phyloP scores from a whole-genome alignment of 2,888 invertebrate genomes.

The Pseudanteris insignis region DNA sequence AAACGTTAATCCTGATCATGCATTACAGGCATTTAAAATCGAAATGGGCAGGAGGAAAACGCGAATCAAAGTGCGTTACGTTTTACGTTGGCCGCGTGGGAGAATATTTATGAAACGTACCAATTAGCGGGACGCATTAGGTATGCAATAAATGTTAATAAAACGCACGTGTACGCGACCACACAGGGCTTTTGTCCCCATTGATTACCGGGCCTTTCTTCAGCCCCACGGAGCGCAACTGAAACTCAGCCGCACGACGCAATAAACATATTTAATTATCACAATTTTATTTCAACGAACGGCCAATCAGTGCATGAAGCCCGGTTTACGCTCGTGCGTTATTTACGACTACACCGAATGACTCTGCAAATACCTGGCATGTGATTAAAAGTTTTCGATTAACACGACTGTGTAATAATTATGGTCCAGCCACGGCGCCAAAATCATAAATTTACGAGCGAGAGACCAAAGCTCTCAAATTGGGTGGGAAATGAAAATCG shows the following conservation, averaged over 20 bases:
- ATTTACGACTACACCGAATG: slow-evolving; percentile 40
- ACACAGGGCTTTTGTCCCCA: slow-evolving; percentile 11
- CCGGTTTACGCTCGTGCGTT: slow-evolving; percentile 40
- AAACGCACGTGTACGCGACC: slow-evolving; percentile 8
- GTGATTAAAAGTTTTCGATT: slow-evolving; percentile 58
- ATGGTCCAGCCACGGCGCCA: slow-evolving; percentile 34
- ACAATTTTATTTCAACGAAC: slow-evolving; percentile 34
- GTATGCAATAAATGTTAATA: slow-evolving; percentile 15
- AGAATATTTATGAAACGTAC: slow-evolving; percentile 9
- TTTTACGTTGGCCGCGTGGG: too few relatives aligned
- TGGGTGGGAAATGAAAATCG: slow-evolving; percentile 42
- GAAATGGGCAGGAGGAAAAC: too few relatives aligned
- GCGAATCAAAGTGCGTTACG: too few relatives aligned
- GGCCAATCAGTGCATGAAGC: slow-evolving; percentile 35
- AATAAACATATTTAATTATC: slow-evolving; percentile 37
- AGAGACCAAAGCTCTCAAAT: slow-evolving; percentile 40
- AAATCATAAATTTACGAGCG: slow-evolving; percentile 47
- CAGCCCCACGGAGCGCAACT: slow-evolving; percentile 3
- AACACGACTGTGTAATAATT: slow-evolving; percentile 50
- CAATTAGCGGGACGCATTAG: slow-evolving; percentile 6
- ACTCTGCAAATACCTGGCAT: slow-evolving; percentile 47
- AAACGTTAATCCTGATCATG: too few relatives aligned
- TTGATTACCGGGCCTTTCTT: slow-evolving; percentile 19
- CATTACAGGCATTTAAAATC: too few relatives aligned
- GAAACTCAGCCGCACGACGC: slow-evolving; percentile 7